Percentiles rank a stretch among this genome's conserved stretches.
Conservation (phyloP, 2,113 vertebrate genomes). For the Hiodon tergisus region DNA sequence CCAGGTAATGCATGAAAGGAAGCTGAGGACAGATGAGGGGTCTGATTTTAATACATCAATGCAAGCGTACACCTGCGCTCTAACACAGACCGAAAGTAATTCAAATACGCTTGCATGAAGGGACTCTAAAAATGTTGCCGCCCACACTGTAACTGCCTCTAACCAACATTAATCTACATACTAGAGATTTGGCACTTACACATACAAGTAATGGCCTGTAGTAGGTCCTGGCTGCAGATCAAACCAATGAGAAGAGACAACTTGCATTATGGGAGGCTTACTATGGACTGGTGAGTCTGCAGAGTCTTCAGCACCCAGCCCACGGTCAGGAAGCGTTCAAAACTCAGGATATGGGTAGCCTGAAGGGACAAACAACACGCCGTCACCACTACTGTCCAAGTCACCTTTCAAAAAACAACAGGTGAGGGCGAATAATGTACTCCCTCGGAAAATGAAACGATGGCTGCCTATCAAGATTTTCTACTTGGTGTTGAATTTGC, state of each 20-base stretch:
- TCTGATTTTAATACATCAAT: not conserved
- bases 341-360: conserved; percentile 44
- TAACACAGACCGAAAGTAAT: too few species aligned
- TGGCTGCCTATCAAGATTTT: not conserved
- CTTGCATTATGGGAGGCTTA: conserved; percentile 29
- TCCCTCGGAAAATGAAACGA: not conserved
- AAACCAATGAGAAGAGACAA: too few species aligned
- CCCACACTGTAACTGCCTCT: too few species aligned
- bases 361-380: conserved; percentile 36
- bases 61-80: too few species aligned
- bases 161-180: too few species aligned
- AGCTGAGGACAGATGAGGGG: conserved; percentile 34
- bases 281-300: conserved; percentile 54
- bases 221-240: too few species aligned
- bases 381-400: not conserved
- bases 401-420: not conserved
- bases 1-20: conserved; percentile 57
- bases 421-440: not conserved
- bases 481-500: not conserved
- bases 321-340: conserved; percentile 50
- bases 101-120: too few species aligned
- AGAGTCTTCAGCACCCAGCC: conserved; percentile 58
- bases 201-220: too few species aligned
- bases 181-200: too few species aligned
- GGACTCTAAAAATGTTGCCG: too few species aligned